Conservation (phyloP, 2,113 vertebrate species). For the Cinclus mexicanus region DNA sequence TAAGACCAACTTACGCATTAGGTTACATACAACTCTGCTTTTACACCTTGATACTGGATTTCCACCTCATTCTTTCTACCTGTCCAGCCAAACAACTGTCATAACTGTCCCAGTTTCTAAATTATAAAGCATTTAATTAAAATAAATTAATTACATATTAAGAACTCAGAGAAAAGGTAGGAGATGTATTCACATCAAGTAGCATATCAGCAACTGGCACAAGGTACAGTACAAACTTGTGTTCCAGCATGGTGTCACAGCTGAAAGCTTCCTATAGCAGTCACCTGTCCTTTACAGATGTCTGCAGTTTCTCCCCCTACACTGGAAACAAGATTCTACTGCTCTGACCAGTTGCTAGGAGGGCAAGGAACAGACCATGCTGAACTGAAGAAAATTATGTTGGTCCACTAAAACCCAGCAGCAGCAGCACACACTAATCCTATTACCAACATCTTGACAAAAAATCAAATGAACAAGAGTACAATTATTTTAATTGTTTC, state of each 20-base stretch:
- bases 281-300: not conserved
- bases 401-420: not conserved
- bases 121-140: not conserved
- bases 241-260: not conserved
- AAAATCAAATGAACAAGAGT: slow-evolving; percentile 28
- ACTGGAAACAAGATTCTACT: not conserved
- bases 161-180: not conserved
- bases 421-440: slow-evolving; percentile 28
- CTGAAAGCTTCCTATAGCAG: not conserved
- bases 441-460: slow-evolving; percentile 51
- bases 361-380: not conserved
- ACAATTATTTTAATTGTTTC: slow-evolving; percentile 65
- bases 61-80: not conserved
- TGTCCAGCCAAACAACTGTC: not conserved
- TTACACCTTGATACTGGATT: not conserved
- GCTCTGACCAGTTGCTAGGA: not conserved
- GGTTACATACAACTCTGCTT: not conserved
- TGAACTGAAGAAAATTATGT: not conserved
- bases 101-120: not conserved
- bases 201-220: not conserved
- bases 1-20: not conserved
- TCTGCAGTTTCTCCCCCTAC: not conserved
- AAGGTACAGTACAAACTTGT: not conserved
- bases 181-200: not conserved
- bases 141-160: not conserved